These are phyloP conservation scores for Ceuthmochares aereus DNA, from an alignment of 2,113 vertebrate species.

Conservation along the genomic window DNA sequence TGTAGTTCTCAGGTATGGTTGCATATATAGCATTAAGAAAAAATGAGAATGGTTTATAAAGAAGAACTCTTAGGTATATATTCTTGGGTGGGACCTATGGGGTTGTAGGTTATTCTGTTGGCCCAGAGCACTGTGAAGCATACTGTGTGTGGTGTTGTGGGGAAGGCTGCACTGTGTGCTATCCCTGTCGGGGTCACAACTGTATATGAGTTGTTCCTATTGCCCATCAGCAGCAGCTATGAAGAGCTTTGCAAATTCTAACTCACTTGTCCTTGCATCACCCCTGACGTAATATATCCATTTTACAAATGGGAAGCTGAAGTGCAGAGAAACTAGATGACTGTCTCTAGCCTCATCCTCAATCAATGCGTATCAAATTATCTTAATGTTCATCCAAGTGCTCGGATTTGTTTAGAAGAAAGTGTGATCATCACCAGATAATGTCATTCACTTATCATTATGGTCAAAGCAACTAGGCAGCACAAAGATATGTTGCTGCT, in stretches of 20 bases:
- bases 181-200: not conserved
- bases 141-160: not conserved
- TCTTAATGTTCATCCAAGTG: conserved; percentile 15
- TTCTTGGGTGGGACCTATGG: not conserved
- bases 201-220: not conserved
- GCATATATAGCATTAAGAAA: not conserved
- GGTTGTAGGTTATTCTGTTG: not conserved
- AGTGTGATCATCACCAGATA: conserved; percentile 49
- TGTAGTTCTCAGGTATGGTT: not conserved
- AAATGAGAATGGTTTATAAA: not conserved
- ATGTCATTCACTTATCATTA: conserved; percentile 42
- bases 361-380: conserved; percentile 66
- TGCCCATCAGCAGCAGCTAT: not conserved
- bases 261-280: conserved; percentile 33
- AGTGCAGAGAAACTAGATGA: not conserved
- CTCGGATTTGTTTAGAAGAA: conserved; percentile 38
- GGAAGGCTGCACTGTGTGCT: not conserved
- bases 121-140: not conserved
- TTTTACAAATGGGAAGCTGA: conserved; percentile 50
- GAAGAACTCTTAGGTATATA: not conserved
- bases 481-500: not conserved
- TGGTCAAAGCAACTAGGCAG: not conserved
- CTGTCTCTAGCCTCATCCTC: conserved; percentile 17
- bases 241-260: not conserved
- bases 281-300: conserved; percentile 30